Evolutionary conservation across 1,140 invertebrate genomes (phyloP), one percentile per base, ranked within the genome.

Genomic region (Aphidius ervi): DNA sequence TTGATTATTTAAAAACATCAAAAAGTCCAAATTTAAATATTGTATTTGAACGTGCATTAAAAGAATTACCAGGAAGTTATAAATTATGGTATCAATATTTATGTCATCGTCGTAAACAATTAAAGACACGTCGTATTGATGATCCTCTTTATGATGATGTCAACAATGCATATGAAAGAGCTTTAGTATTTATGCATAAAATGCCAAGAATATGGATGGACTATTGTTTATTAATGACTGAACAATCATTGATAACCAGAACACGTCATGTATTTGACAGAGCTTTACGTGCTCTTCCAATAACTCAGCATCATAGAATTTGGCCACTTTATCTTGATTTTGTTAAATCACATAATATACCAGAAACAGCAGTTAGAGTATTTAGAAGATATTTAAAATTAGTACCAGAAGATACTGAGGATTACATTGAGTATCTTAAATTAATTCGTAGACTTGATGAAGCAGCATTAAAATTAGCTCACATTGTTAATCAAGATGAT

Each of bases 161-260:
- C 0, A 97, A 97, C 72, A 97, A 95, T 83, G 91, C 92, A 9
- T 98, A 96, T 81, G 97, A 99, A 81, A 82, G 97, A 65, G 88
- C 95, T 4, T 80, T 99, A 3, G 95, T 98, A 0, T 99, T 98
- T 74, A 99, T 99, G 96, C 94, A 99, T 76, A 99, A 99, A 86
- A 99, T 99, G 97, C 97, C 97, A 7, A 83, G 97, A 65, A 97
- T 99, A 64, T 99, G 97, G 97, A 89, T 98, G 79, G 95, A 99
- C 72, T 99, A 98, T 77, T 95, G 94, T 66, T 85, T 88, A 55
- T 93, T 98, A 75, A 85, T 99, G 73, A 91, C 94, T 31, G 85
- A 89, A 64, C 95, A 98, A 72, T 90, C 88, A 70, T 88, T 88
- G 67, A 92, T 99, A 20, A 98, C 95, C 5, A 81, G 87, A 61